phyloP scores from a whole-genome alignment of 2,797 vertebrate species.

The Aselliscus stoliczkanus region DNA sequence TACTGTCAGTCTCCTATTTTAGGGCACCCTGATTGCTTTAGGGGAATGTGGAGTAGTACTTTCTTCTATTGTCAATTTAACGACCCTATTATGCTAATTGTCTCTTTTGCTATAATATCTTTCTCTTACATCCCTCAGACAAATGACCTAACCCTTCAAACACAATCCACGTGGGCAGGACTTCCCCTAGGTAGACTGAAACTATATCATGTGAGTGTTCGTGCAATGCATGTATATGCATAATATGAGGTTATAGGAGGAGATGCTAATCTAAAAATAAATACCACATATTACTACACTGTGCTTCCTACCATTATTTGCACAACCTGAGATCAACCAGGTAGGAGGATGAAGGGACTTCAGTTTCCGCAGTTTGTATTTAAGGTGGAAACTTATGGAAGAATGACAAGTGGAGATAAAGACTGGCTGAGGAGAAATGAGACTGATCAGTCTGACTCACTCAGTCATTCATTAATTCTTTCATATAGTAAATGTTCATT shows the following conservation, averaged over 20 bases:
- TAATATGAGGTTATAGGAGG: constrained; percentile 62
- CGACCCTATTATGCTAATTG: constrained; percentile 2
- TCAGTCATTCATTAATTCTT: background rate
- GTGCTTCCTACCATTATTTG: constrained; percentile 76
- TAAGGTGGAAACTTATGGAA: background rate
- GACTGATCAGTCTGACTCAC: background rate
- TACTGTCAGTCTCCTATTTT: background rate
- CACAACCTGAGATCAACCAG: background rate
- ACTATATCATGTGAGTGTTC: background rate
- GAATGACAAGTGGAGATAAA: background rate
- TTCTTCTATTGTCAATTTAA: constrained; percentile 13
- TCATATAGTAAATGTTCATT: background rate
- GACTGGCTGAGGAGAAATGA: background rate
- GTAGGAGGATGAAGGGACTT: background rate
- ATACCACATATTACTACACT: constrained; percentile 76
- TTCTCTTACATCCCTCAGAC: background rate
- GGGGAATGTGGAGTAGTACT: background rate
- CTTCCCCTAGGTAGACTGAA: background rate
- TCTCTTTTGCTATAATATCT: background rate
- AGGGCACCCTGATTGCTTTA: background rate
- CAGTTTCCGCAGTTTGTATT: background rate
- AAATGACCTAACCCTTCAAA: background rate
- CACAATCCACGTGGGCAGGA: background rate
- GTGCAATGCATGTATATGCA: constrained; percentile 26
- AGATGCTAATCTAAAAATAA: constrained; percentile 77